phyloP scores from a whole-genome alignment of 2,113 vertebrate genomes.

The Oryzias celebensis region DNA sequence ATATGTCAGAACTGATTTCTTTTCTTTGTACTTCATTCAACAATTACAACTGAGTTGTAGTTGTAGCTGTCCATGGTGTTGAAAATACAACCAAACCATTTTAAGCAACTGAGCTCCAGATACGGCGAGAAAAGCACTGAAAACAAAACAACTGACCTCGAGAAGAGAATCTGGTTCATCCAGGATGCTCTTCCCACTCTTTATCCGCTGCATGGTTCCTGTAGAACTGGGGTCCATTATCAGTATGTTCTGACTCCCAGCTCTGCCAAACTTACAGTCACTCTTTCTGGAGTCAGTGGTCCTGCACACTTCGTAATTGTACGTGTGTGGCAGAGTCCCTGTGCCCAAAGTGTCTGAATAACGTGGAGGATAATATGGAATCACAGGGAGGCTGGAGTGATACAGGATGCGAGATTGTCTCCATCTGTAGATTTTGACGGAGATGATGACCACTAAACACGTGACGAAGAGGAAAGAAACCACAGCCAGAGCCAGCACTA shows the following conservation, averaged over 20 bases:
- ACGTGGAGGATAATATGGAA: slow-evolving; percentile 27
- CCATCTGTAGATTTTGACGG: not conserved
- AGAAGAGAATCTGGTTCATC: not conserved
- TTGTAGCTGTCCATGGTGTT: too few relatives aligned
- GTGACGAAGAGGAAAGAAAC: not conserved
- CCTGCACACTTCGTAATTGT: not conserved
- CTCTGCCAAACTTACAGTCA: not conserved
- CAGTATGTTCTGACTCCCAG: not conserved
- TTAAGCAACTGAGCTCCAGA: too few relatives aligned
- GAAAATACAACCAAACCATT: too few relatives aligned
- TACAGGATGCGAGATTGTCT: not conserved
- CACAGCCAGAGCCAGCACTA: not conserved
- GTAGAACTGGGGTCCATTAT: not conserved
- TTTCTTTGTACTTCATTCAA: too few relatives aligned
- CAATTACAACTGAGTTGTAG: too few relatives aligned
- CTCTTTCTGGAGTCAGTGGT: not conserved
- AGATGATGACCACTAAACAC: not conserved
- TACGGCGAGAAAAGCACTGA: too few relatives aligned
- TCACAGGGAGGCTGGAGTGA: not conserved
- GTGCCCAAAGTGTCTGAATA: not conserved
- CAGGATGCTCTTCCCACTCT: not conserved
- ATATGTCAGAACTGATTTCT: too few relatives aligned
- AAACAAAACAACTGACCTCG: too few relatives aligned
- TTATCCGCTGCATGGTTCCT: not conserved
- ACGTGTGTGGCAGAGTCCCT: slow-evolving; percentile 9